Conservation (phyloP, 2,888 invertebrate species). For the Drosophila paucipuncta region DNA sequence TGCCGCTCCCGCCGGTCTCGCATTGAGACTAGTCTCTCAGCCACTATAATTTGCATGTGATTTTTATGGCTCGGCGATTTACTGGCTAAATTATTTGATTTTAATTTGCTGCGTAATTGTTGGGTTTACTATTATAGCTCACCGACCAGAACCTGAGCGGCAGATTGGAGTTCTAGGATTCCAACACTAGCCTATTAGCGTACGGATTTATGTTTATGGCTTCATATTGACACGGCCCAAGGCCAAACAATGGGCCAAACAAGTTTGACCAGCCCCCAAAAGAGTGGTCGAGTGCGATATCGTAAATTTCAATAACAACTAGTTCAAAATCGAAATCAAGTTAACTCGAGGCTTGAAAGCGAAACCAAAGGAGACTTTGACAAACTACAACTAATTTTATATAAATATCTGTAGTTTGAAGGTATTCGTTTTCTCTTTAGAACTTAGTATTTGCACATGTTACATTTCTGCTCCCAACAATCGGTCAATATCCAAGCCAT, state of each 20-base stretch:
- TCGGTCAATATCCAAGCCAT: background rate
- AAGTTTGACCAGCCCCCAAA: slow-evolving; percentile 10
- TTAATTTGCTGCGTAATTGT: slow-evolving; percentile 84
- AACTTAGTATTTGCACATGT: background rate
- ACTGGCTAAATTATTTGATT: slow-evolving; percentile 83
- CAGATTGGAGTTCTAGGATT: slow-evolving; percentile 13
- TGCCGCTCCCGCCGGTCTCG: background rate
- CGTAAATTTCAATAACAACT: slow-evolving; percentile 6
- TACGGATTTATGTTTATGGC: slow-evolving; percentile 68
- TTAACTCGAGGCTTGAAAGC: background rate
- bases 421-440: background rate
- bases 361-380: background rate
- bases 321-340: slow-evolving; percentile 1
- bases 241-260: slow-evolving; percentile 4
- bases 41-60: slow-evolving; percentile 83
- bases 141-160: slow-evolving; percentile 27
- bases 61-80: slow-evolving; percentile 81
- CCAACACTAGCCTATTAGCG: slow-evolving; percentile 55
- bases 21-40: slow-evolving; percentile 12
- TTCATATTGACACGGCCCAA: slow-evolving; percentile 47
- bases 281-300: slow-evolving; percentile 4
- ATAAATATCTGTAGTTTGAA: background rate
- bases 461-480: background rate
- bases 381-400: background rate
- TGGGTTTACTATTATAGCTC: slow-evolving; percentile 47